Percentiles rank a stretch among this genome's conserved stretches.
Conservation (phyloP, 2,113 vertebrate species). For the Chaetura pelagica region DNA sequence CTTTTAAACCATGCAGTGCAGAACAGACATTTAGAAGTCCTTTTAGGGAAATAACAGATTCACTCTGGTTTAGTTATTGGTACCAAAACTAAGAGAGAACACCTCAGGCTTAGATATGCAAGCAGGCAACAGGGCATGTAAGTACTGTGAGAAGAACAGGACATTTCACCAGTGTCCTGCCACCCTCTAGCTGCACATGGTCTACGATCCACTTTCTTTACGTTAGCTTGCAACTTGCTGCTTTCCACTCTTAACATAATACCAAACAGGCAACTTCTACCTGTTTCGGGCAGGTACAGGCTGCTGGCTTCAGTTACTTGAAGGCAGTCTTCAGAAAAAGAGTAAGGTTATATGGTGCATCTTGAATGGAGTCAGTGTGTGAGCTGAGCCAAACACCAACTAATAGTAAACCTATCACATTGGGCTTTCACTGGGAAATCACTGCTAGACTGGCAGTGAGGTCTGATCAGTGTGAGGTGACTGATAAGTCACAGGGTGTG, state of each 20-base stretch:
- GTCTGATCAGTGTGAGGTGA: not conserved
- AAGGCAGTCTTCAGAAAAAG: not conserved
- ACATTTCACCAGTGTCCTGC: not conserved
- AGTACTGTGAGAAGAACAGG: not conserved
- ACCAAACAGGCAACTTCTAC: not conserved
- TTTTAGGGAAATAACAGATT: accelerated
- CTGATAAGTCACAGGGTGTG: not conserved
- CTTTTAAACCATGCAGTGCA: not conserved
- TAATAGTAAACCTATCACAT: not conserved
- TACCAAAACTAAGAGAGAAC: not conserved
- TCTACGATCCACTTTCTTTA: not conserved
- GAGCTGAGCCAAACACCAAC: not conserved
- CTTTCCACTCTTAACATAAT: not conserved
- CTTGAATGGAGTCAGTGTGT: not conserved
- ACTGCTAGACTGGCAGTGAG: not conserved
- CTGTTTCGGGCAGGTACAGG: not conserved
- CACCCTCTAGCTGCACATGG: not conserved
- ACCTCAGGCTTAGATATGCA: not conserved
- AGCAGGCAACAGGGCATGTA: not conserved
- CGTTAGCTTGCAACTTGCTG: not conserved
- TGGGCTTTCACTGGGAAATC: not conserved
- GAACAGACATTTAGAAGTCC: not conserved
- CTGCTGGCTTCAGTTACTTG: not conserved
- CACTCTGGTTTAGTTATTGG: not conserved
- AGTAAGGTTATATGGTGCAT: not conserved